A percentile compares a stretch with the other conserved stretches of the same genome.
phyloP scores from a whole-genome alignment of 1,140 invertebrate species.

The Homarus americanus region DNA sequence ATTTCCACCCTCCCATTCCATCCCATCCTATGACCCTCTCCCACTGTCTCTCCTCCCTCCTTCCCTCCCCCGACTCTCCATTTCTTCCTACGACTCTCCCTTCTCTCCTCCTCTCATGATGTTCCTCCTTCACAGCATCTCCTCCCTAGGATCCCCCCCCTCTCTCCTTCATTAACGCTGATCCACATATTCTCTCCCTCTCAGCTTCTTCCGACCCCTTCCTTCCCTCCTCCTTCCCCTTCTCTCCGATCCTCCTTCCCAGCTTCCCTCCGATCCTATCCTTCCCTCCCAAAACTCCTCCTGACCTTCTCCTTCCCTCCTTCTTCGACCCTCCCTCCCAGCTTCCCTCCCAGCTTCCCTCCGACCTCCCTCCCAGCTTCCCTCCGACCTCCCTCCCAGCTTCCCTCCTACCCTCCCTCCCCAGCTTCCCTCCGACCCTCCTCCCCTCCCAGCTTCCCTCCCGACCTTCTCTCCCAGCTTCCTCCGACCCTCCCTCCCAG shows the following conservation, averaged over 20 bases:
- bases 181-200: too few relatives aligned
- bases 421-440: background rate
- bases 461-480: background rate
- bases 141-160: too few relatives aligned
- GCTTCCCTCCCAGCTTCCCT: background rate
- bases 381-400: background rate
- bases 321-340: background rate
- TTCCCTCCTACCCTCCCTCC: background rate
- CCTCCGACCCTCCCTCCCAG: background rate
- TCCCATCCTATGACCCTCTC: too few relatives aligned
- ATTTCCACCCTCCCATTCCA: too few relatives aligned
- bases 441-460: background rate
- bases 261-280: too few relatives aligned
- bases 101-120: too few relatives aligned
- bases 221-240: background rate
- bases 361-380: background rate
- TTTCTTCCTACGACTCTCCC: too few relatives aligned
- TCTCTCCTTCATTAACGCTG: too few relatives aligned
- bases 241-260: background rate
- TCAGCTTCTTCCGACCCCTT: too few relatives aligned
- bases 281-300: background rate
- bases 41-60: too few relatives aligned
- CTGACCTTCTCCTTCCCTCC: background rate
- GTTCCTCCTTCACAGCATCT: too few relatives aligned
- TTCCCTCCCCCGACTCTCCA: too few relatives aligned